Base-by-base conservation (phyloP, 2,113 vertebrate genomes). In the Sapayoa aenigma region DNA sequence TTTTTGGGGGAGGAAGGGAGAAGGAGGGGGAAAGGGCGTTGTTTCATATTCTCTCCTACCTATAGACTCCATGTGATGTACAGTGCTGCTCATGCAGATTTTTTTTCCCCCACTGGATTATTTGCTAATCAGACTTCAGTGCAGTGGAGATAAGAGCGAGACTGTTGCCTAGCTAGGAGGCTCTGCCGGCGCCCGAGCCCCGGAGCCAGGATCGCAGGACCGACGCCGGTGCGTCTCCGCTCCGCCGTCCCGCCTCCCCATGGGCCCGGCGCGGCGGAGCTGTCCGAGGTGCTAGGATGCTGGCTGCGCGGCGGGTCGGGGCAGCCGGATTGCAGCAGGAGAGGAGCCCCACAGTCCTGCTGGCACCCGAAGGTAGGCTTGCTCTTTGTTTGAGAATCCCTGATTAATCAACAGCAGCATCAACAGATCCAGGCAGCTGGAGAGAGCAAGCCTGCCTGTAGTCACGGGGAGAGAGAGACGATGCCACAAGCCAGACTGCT, bases 361-460 rank as follows among this genome's bases (percentile, higher is more conserved):
- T 82, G 95, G 92, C 97, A 96, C 96, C 94, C 90, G 92, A 97
- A 98, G 98, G 98, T 98, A 98, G 98, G 98, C 97, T 93, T n/a
- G 92, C 92, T 98, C 98, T 98, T 98, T 98, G 98, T 98, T 98
- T 97, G 97, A 97, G 97, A 97, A 98, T 98, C 97, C 97, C 96
- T 97, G 98, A 97, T 98, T 98, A 98, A 98, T 98, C 98, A 87
- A 85, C 97, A 96, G 96, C 97, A 95, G 97, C 97, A 94, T 75
- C 98, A 89, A 96, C 97, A 94, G 97, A 97, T 90, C 93, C 87
- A 96, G 96, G 96, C 98, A 97, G 97, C 96, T 96, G 97, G 97
- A 96, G 96, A 97, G 96, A 96, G 96, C 96, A 94, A 97, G 95
- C 92, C 95, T 97, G 97, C 90, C 92, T 63, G 84, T 89, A 90